Base-by-base conservation (phyloP, 2,888 invertebrate genomes). In the Anthrax anthrax region DNA sequence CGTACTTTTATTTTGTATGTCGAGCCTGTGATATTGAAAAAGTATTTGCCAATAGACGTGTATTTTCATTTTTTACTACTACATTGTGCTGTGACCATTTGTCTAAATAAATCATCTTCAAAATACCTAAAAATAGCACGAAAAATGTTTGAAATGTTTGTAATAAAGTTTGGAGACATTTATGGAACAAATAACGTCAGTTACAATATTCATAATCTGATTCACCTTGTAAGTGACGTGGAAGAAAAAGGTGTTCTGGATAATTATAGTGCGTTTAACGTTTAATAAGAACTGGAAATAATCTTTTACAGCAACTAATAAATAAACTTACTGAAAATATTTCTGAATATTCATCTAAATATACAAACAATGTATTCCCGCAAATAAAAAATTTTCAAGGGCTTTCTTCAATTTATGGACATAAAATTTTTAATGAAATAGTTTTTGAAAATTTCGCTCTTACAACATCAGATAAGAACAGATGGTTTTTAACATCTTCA, bases 181-280 rank as follows among this genome's bases (percentile, higher is more conserved):
- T 54, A 55, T 47, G 55, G 53, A n/a, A 46, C 37, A 36, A 43
- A 50, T 18, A 50, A 49, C 37, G 37, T 55, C 16, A 50, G 51
- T 17, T 50, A 51, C 47, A 54, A 54, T 32, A 45, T 55, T 18
- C 55, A 55, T 38, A 55, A 55, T 42, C 37, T 55, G 19, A 3
- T 19, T 18, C 52, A 54, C 39, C 6, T 54, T n/a, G 42, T 47
- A 23, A 43, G 50, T 23, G 54, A 54, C 38, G 50, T 52, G n/a
- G n/a, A n/a, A n/a, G n/a, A n/a, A n/a, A n/a, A 6, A 40, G 38
- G 39, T 39, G 40, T 41, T 53, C 47, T 43, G 51, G 52, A 8
- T 13, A 9, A 19, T 40, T 53, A 5, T 18, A 47, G 37, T 44
- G 16, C 14, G 43, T 51, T 34, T 16, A 37, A 37, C 16, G 12